A percentile compares a stretch with the other conserved stretches of the same genome.
phyloP scores from a whole-genome alignment of 2,888 invertebrate genomes.

The Lepidocyrtoides sp. region DNA sequence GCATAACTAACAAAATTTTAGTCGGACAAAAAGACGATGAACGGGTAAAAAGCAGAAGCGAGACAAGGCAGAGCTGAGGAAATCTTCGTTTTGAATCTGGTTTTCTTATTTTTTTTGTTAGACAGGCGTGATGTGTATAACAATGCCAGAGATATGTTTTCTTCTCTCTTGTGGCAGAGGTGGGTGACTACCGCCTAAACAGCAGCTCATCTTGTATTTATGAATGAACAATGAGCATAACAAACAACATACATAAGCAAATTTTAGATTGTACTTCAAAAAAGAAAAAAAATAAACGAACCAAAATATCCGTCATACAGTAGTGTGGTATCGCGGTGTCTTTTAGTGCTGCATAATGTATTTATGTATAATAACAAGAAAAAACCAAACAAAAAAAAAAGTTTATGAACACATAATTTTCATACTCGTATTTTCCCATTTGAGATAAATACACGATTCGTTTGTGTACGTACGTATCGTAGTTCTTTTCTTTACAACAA shows the following conservation, averaged over 20 bases:
- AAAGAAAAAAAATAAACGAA: neutral
- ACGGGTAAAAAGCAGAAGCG: neutral
- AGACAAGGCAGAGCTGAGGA: neutral
- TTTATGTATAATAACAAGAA: slow-evolving; percentile 60
- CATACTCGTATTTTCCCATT: slow-evolving; percentile 39
- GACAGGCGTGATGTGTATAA: slow-evolving; percentile 74
- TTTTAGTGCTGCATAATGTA: slow-evolving; percentile 61
- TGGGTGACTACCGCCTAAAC: neutral
- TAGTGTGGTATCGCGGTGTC: neutral
- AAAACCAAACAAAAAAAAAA: slow-evolving; percentile 58
- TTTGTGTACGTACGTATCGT: slow-evolving; percentile 17
- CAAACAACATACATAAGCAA: neutral
- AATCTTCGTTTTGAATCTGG: slow-evolving; percentile 69
- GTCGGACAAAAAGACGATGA: slow-evolving; percentile 38
- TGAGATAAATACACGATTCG: slow-evolving; percentile 30
- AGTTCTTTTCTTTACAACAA: slow-evolving; percentile 20
- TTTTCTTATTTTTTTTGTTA: slow-evolving; percentile 22
- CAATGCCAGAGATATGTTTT: slow-evolving; percentile 59
- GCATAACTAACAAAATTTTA: slow-evolving; percentile 72
- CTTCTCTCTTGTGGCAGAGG: neutral
- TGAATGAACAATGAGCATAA: neutral
- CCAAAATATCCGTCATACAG: neutral
- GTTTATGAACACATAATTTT: slow-evolving; percentile 63
- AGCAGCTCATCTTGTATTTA: neutral
- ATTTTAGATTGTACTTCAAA: neutral